A percentile compares a stretch with the other conserved stretches of the same genome.
Evolutionary conservation across 2,113 vertebrate species (phyloP).

Genomic region (pig (Sus scrofa)): T2T-Sscrofa CM000812.6:48934501-48935000

Average conservation of each 20-base stretch:
- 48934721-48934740: neutral
- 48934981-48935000: neutral
- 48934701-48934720: too few species aligned
- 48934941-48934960: neutral
- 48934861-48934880: neutral
- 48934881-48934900: neutral
- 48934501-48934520: neutral
- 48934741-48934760: neutral
- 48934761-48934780: neutral
- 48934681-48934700: neutral
- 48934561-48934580: conserved; percentile 18
- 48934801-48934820: neutral
- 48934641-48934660: conserved; percentile 4
- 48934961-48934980: neutral
- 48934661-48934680: neutral
- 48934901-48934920: neutral
- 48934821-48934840: neutral
- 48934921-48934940: neutral
- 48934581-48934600: neutral
- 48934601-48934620: neutral
- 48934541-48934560: neutral
- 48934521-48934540: neutral
- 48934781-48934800: neutral
- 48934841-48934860: neutral
- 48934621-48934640: neutral